Base-by-base conservation (phyloP, 2,797 vertebrate species). In the Phoebastria nigripes region DNA sequence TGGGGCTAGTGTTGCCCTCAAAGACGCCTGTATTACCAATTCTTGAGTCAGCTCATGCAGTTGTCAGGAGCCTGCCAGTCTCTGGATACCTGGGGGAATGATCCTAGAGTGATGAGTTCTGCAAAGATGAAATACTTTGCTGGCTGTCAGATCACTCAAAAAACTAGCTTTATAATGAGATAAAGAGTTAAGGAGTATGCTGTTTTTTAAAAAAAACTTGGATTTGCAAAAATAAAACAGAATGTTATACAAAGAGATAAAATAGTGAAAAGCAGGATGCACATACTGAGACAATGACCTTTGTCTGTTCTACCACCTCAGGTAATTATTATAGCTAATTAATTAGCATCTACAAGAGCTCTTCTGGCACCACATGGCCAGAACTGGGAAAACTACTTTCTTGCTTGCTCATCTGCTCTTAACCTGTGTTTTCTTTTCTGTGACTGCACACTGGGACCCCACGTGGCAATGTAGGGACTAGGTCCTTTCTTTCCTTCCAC, bases 1-100 rank as follows among this genome's bases (percentile, higher is more conserved):
- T 8, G 0, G 35, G 35, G 42, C n/a, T 51, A 29, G 22, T 7
- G 4, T 28, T 41, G 44, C 37, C 56, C 41, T 77, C 2, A 0
- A 41, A 77, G 74, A 20, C 1, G 4, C 18, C 41, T 51, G 51
- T 28, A 26, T 59, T 46, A 37, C 9, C 41, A 73, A 14, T 69
- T 83, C 44, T 72, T 52, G 29, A 55, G 22, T 54, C 69, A 77
- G 65, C 44, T 77, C 56, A 54, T 41, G 79, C 19, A 42, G 65
- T 35, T 94, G 61, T 77, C 55, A 81, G 44, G 55, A 90, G 41
- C 20, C 62, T 69, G 65, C 17, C 22, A 25, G 44, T 59, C 55
- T 65, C 70, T 69, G 33, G 25, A 9, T 83, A 39, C 44, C 49
- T 22, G 20, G 8, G n/a, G 55, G 46, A 77, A 46, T 87, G 63